phyloP scores from a whole-genome alignment of 2,797 vertebrate species.

The Intellagama lesueurii region DNA sequence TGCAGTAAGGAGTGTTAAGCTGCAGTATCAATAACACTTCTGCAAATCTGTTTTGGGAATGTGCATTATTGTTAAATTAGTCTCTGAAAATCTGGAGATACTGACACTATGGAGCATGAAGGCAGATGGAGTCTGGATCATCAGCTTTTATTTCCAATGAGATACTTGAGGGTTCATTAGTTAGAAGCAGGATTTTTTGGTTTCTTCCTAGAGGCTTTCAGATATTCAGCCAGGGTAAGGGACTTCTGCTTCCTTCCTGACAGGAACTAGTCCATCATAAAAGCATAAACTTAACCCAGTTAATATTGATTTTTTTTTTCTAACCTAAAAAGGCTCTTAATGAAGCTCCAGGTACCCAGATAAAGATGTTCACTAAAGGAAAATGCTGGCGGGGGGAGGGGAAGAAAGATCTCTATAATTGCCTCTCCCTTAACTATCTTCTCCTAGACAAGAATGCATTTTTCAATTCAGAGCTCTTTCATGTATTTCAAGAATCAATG shows the following conservation, averaged over 20 bases:
- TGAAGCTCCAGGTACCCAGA: slow-evolving; percentile 59
- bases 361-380: slow-evolving; percentile 53
- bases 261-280: slow-evolving; percentile 39
- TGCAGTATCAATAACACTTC: slow-evolving; percentile 68
- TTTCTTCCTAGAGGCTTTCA: slow-evolving; percentile 54
- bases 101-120: slow-evolving; percentile 70
- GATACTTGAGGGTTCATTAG: slow-evolving; percentile 72
- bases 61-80: slow-evolving; percentile 70
- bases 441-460: slow-evolving; percentile 32
- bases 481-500: slow-evolving; percentile 53
- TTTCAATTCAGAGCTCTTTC: slow-evolving; percentile 45
- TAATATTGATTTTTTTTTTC: slow-evolving; percentile 62
- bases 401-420: slow-evolving; percentile 55
- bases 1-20: slow-evolving; percentile 66
- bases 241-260: slow-evolving; percentile 59
- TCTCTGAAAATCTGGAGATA: slow-evolving; percentile 68
- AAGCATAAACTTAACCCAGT: slow-evolving; percentile 46
- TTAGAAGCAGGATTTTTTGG: slow-evolving; percentile 63
- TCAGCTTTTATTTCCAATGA: slow-evolving; percentile 70
- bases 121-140: slow-evolving; percentile 74
- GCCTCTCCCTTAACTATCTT: slow-evolving; percentile 53
- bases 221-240: slow-evolving; percentile 64
- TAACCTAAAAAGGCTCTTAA: slow-evolving; percentile 62
- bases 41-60: slow-evolving; percentile 69
- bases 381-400: slow-evolving; percentile 27